Evolutionary conservation across 2,888 invertebrate species (phyloP).

Genomic region (Candidula unifasciata): DNA sequence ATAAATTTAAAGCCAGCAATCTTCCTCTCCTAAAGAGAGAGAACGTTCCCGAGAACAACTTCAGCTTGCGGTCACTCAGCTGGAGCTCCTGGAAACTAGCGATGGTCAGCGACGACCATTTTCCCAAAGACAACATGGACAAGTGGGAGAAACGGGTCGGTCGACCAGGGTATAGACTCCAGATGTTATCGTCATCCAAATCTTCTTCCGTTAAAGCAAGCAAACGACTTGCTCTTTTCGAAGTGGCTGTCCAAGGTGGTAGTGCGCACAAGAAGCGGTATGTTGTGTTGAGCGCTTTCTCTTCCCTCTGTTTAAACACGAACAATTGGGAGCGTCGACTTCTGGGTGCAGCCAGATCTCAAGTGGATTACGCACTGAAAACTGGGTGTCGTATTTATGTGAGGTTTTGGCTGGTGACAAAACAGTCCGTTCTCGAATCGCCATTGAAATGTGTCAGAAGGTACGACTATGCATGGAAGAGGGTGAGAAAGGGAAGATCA

Average conservation of each 20-base stretch:
- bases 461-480: slow-evolving; percentile 43
- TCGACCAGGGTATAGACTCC: slow-evolving; percentile 33
- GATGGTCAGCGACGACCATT: slow-evolving; percentile 37
- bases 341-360: not conserved
- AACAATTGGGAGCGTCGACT: slow-evolving; percentile 18
- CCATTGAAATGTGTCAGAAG: not conserved
- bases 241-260: slow-evolving; percentile 33
- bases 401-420: not conserved
- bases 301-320: not conserved
- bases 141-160: not conserved
- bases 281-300: slow-evolving; percentile 19
- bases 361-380: slow-evolving; percentile 5
- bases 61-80: slow-evolving; percentile 56
- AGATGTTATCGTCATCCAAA: not conserved
- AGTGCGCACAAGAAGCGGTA: slow-evolving; percentile 3
- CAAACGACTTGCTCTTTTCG: not conserved
- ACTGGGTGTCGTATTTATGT: slow-evolving; percentile 2
- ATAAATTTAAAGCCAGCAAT: slow-evolving; percentile 30
- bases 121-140: not conserved
- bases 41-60: slow-evolving; percentile 60
- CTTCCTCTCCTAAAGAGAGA: slow-evolving; percentile 56
- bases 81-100: slow-evolving; percentile 67
- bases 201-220: not conserved
- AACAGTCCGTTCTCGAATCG: not conserved
- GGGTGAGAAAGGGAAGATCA: not conserved